A percentile compares a stretch with the other conserved stretches of the same genome.
phyloP scores from a whole-genome alignment of 2,888 invertebrate species.

The Noctua comes region DNA sequence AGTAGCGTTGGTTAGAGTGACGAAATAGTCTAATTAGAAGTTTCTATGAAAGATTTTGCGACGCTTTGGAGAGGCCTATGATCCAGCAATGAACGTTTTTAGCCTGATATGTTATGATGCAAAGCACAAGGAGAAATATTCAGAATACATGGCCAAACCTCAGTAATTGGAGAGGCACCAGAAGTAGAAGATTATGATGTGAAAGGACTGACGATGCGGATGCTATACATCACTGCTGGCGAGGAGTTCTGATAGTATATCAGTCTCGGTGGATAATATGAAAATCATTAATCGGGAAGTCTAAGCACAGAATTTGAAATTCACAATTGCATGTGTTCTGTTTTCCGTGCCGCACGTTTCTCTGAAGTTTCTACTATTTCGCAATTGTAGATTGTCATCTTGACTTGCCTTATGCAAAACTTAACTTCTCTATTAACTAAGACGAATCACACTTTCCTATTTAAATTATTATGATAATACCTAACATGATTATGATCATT shows the following conservation, averaged over 20 bases:
- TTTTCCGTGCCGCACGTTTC: conserved; percentile 22
- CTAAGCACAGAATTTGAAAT: neutral
- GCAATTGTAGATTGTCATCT: conserved; percentile 34
- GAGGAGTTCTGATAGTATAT: neutral
- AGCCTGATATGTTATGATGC: neutral
- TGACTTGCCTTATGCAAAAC: conserved; percentile 27
- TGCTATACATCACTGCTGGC: neutral
- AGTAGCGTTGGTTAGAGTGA: neutral
- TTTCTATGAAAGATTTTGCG: neutral
- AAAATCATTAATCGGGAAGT: neutral
- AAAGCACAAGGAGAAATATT: neutral
- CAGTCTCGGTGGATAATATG: neutral
- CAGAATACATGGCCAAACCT: neutral
- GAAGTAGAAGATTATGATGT: neutral
- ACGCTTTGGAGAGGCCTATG: neutral
- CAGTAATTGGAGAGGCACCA: neutral
- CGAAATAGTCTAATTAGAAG: neutral
- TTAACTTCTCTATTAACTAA: conserved; percentile 20
- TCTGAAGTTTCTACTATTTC: conserved; percentile 33
- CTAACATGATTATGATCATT: conserved; percentile 24
- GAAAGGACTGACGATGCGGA: neutral
- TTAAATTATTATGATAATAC: conserved; percentile 41
- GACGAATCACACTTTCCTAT: conserved; percentile 27
- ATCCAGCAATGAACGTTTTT: neutral
- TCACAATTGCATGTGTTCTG: neutral